Base-by-base conservation (phyloP, 2,888 invertebrate species). In the Ophioninae sp. region DNA sequence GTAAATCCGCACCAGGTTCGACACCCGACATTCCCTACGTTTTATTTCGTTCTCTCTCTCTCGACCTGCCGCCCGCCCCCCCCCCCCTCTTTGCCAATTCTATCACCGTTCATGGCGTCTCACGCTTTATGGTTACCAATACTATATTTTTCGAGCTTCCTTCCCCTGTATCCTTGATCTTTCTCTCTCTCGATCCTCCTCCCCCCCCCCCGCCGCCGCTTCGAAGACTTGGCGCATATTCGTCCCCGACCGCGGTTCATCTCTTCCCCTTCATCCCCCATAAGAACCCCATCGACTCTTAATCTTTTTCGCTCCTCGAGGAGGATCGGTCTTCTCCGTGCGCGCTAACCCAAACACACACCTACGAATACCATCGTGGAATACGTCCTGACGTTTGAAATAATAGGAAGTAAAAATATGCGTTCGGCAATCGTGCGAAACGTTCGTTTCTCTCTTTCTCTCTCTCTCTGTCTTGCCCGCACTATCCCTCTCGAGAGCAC, bases 1-100 rank as follows among this genome's bases (percentile, higher is more conserved):
- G 92, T 92, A 93, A 93, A 93, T 92, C 92, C 92, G 91, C 89
- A 90, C 91, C 88, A 89, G 90, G 90, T 92, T 92, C 92, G 93
- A 92, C 92, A 92, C 91, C 90, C 92, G 90, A 91, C 92, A 92
- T 91, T 92, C 91, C 87, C 91, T 89, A 87, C 90, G 88, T 90
- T 91, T 91, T 91, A 89, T 90, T 90, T 88, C 86, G 85, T 85
- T 88, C 88, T 85, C 87, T 85, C 85, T 85, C 85, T 81, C 65
- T 67, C 84, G 69, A 80, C 74, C 82, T 75, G 71, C 67, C 76
- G 61, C 23, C 17, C 64, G 74, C 68, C 71, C 51, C 79, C 61
- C 39, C 61, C 20, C 44, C 56, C 59, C 78, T 68, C 80, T 79
- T 67, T 74, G 67, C 75, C 72, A 83, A 82, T 81, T 77, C 82